These are phyloP conservation scores for Cichlasoma orientale DNA, from an alignment of 2,797 vertebrate genomes.

Conservation along the genomic window DNA sequence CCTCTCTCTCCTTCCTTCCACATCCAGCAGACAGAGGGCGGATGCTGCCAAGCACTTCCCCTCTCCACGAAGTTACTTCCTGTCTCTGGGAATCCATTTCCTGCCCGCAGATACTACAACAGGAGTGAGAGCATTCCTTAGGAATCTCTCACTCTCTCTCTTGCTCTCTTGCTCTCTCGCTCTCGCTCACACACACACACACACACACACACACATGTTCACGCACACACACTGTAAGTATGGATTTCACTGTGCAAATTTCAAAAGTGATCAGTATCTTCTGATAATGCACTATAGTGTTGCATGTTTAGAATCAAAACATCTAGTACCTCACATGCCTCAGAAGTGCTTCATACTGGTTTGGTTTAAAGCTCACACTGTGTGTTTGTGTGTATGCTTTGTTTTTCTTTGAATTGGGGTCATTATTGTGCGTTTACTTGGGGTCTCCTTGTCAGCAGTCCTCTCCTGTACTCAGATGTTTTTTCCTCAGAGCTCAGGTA, in stretches of 20 bases:
- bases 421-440: conserved; percentile 14
- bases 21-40: conserved; percentile 81
- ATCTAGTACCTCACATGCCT: background rate
- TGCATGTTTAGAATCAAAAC: background rate
- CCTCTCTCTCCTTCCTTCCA: conserved; percentile 65
- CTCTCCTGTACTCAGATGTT: conserved; percentile 5
- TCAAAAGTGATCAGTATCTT: background rate
- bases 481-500: background rate
- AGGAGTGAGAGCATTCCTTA: conserved; percentile 67
- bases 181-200: background rate
- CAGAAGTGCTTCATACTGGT: background rate
- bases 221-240: conserved; percentile 18
- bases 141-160: conserved; percentile 23
- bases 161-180: background rate
- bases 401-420: conserved; percentile 20
- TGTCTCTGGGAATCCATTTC: conserved; percentile 82
- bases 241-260: background rate
- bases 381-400: conserved; percentile 20
- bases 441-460: conserved; percentile 13
- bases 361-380: conserved; percentile 10
- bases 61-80: conserved; percentile 76
- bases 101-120: conserved; percentile 69
- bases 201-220: conserved; percentile 7
- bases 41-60: conserved; percentile 86
- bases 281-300: background rate